Evolutionary conservation across 2,797 vertebrate genomes (phyloP).

Genomic region (Valencia hispanica): DNA sequence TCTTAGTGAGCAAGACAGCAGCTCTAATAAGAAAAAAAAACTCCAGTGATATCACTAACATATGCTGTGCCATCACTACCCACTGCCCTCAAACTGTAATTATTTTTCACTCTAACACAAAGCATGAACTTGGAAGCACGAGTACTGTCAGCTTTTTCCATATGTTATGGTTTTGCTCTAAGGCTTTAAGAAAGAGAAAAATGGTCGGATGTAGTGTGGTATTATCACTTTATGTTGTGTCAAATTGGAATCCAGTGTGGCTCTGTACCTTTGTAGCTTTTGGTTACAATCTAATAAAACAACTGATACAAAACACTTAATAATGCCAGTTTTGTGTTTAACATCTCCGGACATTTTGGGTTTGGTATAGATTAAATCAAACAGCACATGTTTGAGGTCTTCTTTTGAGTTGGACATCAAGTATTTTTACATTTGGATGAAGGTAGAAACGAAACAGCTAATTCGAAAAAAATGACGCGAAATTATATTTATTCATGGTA

Average conservation of each 20-base stretch:
- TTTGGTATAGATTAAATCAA: background rate
- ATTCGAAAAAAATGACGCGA: background rate
- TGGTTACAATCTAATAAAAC: background rate
- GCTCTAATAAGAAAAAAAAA: conserved; percentile 47
- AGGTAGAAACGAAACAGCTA: background rate
- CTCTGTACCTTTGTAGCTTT: background rate
- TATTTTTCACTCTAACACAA: conserved; percentile 59
- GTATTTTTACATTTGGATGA: background rate
- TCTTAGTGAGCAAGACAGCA: conserved; percentile 61
- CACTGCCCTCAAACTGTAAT: conserved; percentile 57
- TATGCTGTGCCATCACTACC: conserved; percentile 42
- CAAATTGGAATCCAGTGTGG: background rate
- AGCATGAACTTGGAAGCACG: conserved; percentile 43
- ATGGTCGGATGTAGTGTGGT: background rate
- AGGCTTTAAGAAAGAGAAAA: conserved; percentile 9
- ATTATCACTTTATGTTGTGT: background rate
- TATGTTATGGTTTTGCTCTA: conserved; percentile 13
- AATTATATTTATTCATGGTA: background rate
- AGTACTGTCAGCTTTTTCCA: conserved; percentile 37
- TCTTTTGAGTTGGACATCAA: background rate
- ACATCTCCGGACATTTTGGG: background rate
- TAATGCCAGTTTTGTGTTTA: background rate
- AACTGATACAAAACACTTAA: background rate
- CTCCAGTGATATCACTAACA: conserved; percentile 58
- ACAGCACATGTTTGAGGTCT: background rate